These are phyloP conservation scores for Etheostoma nigrum DNA, from an alignment of 2,797 vertebrate species.

Conservation along the genomic window DNA sequence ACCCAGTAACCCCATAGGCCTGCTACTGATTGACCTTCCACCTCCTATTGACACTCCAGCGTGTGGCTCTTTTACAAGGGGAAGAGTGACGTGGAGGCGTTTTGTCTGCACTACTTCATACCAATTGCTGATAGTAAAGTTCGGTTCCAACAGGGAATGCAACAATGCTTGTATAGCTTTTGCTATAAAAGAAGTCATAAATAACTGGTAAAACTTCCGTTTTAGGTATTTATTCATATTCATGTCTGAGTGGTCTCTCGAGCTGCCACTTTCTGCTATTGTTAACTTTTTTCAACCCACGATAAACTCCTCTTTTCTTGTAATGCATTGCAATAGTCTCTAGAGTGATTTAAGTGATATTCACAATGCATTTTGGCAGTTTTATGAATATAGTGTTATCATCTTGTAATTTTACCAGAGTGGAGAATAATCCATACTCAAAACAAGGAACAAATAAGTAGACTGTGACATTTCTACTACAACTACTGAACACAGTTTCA, in stretches of 20 bases:
- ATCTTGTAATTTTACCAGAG: too few species aligned
- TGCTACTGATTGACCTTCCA: slow-evolving; percentile 72
- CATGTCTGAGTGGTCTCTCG: background rate
- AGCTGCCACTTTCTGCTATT: background rate
- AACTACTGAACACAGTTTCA: background rate
- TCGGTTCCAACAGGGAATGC: background rate
- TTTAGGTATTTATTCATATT: background rate
- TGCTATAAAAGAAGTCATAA: background rate
- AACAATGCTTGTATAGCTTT: background rate
- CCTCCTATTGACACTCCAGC: slow-evolving; percentile 52
- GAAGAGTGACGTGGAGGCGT: slow-evolving; percentile 1
- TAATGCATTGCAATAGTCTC: background rate
- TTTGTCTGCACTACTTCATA: background rate
- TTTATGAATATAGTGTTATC: background rate
- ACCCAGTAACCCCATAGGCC: slow-evolving; percentile 63
- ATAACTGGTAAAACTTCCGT: background rate
- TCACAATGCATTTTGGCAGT: background rate
- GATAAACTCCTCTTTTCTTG: slow-evolving; percentile 1
- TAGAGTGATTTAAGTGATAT: background rate
- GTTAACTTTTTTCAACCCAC: background rate
- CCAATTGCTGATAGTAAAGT: background rate
- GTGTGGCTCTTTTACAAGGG: slow-evolving; percentile 40
- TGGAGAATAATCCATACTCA: background rate
- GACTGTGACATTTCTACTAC: background rate
- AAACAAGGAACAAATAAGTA: background rate